Base-by-base conservation (phyloP, 1,140 invertebrate genomes). In the Drosophila takahashii region DNA sequence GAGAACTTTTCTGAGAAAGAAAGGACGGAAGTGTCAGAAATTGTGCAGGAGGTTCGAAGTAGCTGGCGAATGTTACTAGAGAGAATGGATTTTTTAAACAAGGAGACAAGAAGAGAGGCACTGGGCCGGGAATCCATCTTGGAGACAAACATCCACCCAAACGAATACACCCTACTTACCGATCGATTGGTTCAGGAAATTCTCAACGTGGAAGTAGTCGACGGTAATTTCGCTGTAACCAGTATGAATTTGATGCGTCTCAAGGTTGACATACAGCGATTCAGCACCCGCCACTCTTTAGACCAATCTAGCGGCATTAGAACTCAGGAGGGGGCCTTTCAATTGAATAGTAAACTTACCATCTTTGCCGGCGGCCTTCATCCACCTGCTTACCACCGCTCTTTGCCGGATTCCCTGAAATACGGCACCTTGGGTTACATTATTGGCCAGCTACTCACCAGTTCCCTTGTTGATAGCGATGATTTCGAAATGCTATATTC, bases 321-420 rank as follows among this genome's bases (percentile, higher is more conserved):
- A 26, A 76, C 86, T 0, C 47, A 89, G 42, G 76, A 83, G 0
- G 77, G 22, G 22, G 22, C 3, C 1, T 3, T 22, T 22, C 1
- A 1, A 22, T 22, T 57, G 22, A 22, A 3, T 22, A 22, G 98
- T 98, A 18, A 98, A 98, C 5, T 98, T 99, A 22, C 22, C 22
- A 22, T 22, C 22, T 22, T 22, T 22, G 1, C 22, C 22, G 22
- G 22, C 22, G 22, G 22, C 54, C 93, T 99, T 1, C 98, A 99
- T 85, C 95, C 96, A 54, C 98, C 98, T 0, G 98, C 98, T 81
- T 99, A 97, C 92, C 96, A 98, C 79, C 74, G 77, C 9, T 36
- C 54, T 1, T 91, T 81, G 90, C 90, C 90, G 2, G 58, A 72
- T 6, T 61, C 90, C 0, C 50, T 91, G 1, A 91, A 91, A 73